These are phyloP conservation scores for Phymastichus coffea DNA, from an alignment of 1,140 invertebrate genomes.

Conservation along the genomic window DNA sequence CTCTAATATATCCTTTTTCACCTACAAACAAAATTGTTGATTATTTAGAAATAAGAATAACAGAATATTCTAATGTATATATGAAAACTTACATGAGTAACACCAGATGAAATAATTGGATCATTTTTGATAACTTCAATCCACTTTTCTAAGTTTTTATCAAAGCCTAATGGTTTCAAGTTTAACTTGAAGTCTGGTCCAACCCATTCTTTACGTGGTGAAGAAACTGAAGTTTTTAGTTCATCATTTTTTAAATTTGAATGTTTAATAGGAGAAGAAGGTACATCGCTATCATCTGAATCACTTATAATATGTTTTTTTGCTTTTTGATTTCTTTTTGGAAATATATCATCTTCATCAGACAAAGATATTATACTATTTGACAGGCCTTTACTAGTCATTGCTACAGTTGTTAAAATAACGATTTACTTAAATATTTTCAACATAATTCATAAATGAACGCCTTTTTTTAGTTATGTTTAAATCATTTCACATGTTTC, in stretches of 20 bases:
- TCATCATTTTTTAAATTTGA: not conserved
- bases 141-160: slow-evolving; percentile 20
- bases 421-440: too few relatives aligned
- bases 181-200: slow-evolving; percentile 29
- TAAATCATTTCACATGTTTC: too few relatives aligned
- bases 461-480: too few relatives aligned
- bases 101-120: slow-evolving; percentile 11
- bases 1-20: slow-evolving; percentile 34
- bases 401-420: too few relatives aligned
- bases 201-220: slow-evolving; percentile 17
- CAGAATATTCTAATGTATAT: not conserved
- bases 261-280: not conserved
- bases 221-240: not conserved
- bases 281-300: not conserved
- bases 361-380: too few relatives aligned
- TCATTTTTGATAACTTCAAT: slow-evolving; percentile 22
- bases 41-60: not conserved
- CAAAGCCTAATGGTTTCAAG: slow-evolving; percentile 31
- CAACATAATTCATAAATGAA: too few relatives aligned
- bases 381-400: too few relatives aligned
- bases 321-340: too few relatives aligned
- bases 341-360: too few relatives aligned
- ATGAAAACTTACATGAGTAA: not conserved
- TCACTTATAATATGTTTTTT: slow-evolving; percentile 1
- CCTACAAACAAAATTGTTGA: slow-evolving; percentile 32